Conservation (phyloP, 2,797 vertebrate genomes). For the Acipenser transmontanus region DNA sequence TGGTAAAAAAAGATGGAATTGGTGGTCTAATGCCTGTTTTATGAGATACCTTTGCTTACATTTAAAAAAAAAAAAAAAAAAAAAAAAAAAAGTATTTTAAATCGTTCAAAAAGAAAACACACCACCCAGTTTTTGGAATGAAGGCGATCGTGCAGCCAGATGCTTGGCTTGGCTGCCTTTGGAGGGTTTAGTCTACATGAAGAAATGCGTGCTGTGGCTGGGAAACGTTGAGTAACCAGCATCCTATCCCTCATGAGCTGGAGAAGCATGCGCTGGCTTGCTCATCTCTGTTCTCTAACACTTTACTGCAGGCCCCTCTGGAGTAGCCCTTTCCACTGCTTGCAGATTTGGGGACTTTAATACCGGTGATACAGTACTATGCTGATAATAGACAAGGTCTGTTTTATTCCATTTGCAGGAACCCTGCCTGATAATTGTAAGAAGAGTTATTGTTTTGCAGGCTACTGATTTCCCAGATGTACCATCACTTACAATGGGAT, state of each 20-base stretch:
- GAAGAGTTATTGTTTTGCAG: background rate
- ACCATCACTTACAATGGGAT: background rate
- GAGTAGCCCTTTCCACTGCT: background rate
- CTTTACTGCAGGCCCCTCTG: no score
- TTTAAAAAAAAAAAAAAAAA: background rate
- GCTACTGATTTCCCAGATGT: background rate
- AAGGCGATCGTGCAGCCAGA: background rate
- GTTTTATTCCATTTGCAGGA: slow-evolving; percentile 5
- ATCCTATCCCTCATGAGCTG: background rate
- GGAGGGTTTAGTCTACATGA: slow-evolving; percentile 2
- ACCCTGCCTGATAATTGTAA: background rate
- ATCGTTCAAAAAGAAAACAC: background rate
- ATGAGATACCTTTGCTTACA: background rate
- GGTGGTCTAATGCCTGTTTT: background rate
- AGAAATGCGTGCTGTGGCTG: background rate
- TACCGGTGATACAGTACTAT: background rate
- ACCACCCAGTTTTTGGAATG: background rate
- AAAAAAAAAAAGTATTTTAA: background rate
- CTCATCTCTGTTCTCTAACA: no score
- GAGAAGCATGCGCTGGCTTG: background rate
- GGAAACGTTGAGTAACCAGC: background rate
- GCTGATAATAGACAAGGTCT: background rate
- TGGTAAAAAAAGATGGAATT: background rate
- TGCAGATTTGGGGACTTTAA: background rate
- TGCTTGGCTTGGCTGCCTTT: background rate